Evolutionary conservation across 2,888 invertebrate species (phyloP), one percentile per base, ranked within the genome.

Genomic region (Odontocerum albicorne): DNA sequence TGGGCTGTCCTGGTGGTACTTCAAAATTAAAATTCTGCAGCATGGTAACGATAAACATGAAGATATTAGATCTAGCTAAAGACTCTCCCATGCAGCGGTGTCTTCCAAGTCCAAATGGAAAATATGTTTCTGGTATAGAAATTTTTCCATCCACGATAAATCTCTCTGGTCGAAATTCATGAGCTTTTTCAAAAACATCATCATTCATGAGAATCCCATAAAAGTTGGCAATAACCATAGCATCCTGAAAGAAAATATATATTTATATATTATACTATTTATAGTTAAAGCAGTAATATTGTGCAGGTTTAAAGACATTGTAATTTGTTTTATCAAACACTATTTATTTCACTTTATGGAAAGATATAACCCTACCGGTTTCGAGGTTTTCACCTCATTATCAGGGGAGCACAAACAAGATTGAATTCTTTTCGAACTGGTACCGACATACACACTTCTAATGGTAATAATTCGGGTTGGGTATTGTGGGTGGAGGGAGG

Each of bases 71-170:
- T 64, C 85, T 85, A 1, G 88, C 88, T n/a, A 78, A 63, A 0
- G 73, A 55, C 66, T 92, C 92, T 0, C 92, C 92, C 83, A 92
- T 83, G 65, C 92, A 92, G 46, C 91, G 83, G 66, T 87, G 89
- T 63, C 85, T 87, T 0, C 89, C 88, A 46, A 85, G 72, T 12
- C 91, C 90, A 65, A 92, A 92, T 0, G 92, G 92, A 62, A 88
- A 80, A 66, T 84, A 90, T 35, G 81, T 77, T 13, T 89, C 88
- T 0, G 88, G 88, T 1, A 85, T 66, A 19, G 72, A 68, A 1
- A 85, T 69, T 60, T 84, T 86, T 0, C 82, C 82, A 46, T 85
- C 74, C 7, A 75, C 72, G 3, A 92, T 66, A 68, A 87, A 92
- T 52, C 92, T 76, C 58, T 90, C 90, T 0, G 92, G 92, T 44